Percentiles rank a stretch among this genome's conserved stretches.
These are phyloP conservation scores for Addax nasomaculatus DNA, from an alignment of 2,113 vertebrate species.

Conservation along the genomic window DNA sequence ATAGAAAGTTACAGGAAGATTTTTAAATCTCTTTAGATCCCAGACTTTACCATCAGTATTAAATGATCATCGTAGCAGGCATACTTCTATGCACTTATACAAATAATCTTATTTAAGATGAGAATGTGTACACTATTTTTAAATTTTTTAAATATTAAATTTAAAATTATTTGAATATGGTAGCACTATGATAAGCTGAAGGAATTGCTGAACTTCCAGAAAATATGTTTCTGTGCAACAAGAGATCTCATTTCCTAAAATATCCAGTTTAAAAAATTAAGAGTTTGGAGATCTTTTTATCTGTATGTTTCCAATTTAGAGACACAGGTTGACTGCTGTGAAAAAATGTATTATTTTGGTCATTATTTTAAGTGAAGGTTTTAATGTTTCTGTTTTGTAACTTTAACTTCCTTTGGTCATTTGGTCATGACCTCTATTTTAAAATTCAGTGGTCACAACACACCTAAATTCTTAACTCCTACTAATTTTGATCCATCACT, in stretches of 20 bases:
- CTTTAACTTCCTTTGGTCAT: conserved; percentile 19
- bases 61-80: neutral
- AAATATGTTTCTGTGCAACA: neutral
- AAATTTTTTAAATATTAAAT: neutral
- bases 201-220: conserved; percentile 5
- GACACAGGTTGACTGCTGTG: neutral
- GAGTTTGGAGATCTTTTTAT: conserved; percentile 1
- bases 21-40: neutral
- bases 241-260: conserved; percentile 30
- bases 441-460: neutral
- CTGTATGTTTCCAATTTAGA: conserved; percentile 25
- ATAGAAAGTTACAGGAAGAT: neutral
- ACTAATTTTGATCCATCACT: neutral
- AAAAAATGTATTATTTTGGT: neutral
- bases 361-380: conserved; percentile 14
- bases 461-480: neutral
- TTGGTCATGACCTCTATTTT: conserved; percentile 15
- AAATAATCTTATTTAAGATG: conserved; percentile 12
- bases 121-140: neutral
- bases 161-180: neutral
- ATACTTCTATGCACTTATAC: neutral
- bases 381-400: conserved; percentile 18
- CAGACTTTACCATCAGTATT: neutral
- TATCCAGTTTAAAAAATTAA: conserved; percentile 22
- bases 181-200: neutral